Evolutionary conservation across 2,113 vertebrate species (phyloP).

Genomic region (Chaetodon auriga): DNA sequence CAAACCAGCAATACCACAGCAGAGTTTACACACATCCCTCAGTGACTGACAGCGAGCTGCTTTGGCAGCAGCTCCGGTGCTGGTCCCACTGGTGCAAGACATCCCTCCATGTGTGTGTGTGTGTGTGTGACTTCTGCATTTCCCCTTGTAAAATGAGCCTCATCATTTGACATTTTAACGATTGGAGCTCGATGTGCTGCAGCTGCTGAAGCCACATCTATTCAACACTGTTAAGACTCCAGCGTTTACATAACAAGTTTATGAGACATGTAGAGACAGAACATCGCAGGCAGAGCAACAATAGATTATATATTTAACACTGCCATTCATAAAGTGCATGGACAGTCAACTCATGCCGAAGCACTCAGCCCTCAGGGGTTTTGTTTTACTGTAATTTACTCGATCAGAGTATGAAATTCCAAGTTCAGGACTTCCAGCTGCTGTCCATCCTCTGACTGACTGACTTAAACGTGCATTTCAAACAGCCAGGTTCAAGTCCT

Average conservation of each 20-base stretch:
- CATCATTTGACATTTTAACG: conserved; percentile 47
- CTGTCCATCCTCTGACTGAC: not conserved
- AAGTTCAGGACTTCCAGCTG: not conserved
- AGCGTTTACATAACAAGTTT: conserved; percentile 8
- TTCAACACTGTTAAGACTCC: conserved; percentile 3
- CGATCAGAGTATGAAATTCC: not conserved
- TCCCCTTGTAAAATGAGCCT: conserved; percentile 47
- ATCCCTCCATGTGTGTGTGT: conserved; percentile 2
- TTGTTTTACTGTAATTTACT: not conserved
- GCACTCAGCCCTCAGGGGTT: not conserved
- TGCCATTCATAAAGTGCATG: not conserved
- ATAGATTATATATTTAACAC: not conserved
- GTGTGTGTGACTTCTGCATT: conserved; percentile 29
- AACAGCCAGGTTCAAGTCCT: not conserved
- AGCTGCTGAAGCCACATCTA: conserved; percentile 58
- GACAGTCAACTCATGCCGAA: not conserved
- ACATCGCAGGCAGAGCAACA: not conserved
- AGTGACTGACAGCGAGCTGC: conserved; percentile 6
- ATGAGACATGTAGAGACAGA: not conserved
- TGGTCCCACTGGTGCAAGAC: conserved; percentile 39
- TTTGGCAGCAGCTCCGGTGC: conserved; percentile 11
- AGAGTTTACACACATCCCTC: conserved; percentile 36
- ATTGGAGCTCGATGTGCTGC: conserved; percentile 21
- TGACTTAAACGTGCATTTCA: conserved; percentile 8
- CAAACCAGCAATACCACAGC: conserved; percentile 19